A percentile compares a stretch with the other conserved stretches of the same genome.
These are phyloP conservation scores for Elaphurus davidianus DNA, from an alignment of 2,113 vertebrate genomes.

Conservation along the genomic window DNA sequence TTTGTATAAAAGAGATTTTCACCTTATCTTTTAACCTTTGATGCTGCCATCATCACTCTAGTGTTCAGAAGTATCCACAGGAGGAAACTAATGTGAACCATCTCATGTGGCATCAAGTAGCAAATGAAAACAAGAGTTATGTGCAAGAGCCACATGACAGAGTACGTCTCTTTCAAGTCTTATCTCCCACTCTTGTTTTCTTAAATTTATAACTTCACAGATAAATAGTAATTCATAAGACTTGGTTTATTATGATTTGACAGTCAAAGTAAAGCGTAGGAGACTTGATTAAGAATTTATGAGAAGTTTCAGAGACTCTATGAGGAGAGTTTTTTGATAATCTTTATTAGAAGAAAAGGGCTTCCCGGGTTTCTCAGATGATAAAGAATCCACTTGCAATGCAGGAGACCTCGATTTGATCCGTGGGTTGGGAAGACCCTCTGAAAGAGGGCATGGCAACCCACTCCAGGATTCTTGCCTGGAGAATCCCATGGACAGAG, in stretches of 20 bases:
- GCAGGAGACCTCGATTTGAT: neutral
- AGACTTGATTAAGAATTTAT: neutral
- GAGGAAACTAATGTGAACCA: neutral
- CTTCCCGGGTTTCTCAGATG: neutral
- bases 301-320: neutral
- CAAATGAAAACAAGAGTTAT: neutral
- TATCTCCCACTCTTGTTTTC: neutral
- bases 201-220: neutral
- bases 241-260: constrained; percentile 1
- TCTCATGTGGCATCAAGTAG: neutral
- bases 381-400: neutral
- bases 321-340: neutral
- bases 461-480: neutral
- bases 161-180: neutral
- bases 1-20: neutral
- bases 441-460: neutral
- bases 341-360: neutral
- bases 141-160: neutral
- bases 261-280: neutral
- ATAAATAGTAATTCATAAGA: neutral
- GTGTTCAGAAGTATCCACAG: neutral
- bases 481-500: neutral
- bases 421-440: neutral
- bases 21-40: neutral
- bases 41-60: neutral